phyloP scores from a whole-genome alignment of 2,888 invertebrate species.

The Leptothorax acervorum region DNA sequence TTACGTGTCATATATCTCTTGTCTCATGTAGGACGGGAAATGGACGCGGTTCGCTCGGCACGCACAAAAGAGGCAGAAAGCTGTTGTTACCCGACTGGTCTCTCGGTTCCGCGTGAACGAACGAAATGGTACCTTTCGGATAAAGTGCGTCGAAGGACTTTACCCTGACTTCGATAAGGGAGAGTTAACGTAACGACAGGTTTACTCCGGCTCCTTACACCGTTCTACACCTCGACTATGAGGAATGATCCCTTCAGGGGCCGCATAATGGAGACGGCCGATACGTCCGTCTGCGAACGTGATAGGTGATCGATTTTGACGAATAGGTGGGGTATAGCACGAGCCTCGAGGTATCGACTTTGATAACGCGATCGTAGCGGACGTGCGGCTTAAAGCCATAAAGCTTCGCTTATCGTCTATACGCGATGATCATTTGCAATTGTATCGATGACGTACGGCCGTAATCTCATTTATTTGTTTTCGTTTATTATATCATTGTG shows the following conservation, averaged over 20 bases:
- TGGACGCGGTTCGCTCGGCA: neutral
- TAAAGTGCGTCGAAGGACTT: slow-evolving; percentile 7
- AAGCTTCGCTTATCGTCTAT: neutral
- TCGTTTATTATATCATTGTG: neutral
- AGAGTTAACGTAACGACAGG: neutral
- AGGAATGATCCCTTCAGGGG: neutral
- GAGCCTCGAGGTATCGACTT: slow-evolving; percentile 4
- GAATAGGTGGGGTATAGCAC: neutral
- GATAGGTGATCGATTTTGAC: slow-evolving; percentile 32
- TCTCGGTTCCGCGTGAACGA: slow-evolving; percentile 5
- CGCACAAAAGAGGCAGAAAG: slow-evolving; percentile 21
- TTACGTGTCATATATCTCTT: slow-evolving; percentile 28
- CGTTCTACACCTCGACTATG: neutral
- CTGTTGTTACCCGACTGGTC: slow-evolving; percentile 6
- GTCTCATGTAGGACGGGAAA: slow-evolving; percentile 1
- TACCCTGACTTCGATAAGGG: neutral
- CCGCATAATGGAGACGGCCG: neutral
- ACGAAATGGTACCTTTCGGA: neutral
- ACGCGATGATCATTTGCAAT: slow-evolving; percentile 4
- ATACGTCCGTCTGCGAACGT: neutral
- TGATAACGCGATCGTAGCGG: neutral
- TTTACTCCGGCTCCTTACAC: neutral
- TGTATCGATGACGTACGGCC: neutral
- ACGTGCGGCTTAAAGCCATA: neutral
- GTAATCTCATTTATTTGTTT: slow-evolving; percentile 8